Evolutionary conservation across 2,888 invertebrate species (phyloP).

Genomic region (Adelphocoris suturalis): DNA sequence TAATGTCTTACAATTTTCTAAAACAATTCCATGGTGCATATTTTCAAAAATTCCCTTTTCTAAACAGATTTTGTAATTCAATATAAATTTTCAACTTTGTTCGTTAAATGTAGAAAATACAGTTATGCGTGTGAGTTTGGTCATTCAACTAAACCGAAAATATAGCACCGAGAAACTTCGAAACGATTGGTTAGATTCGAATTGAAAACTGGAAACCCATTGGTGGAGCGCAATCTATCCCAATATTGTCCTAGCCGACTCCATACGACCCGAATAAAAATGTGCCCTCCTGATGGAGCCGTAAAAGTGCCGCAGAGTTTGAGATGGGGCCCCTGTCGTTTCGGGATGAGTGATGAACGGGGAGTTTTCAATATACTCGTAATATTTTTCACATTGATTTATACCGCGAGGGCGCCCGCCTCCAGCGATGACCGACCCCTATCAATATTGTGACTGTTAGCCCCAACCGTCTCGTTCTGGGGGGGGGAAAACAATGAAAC

Average conservation of each 20-base stretch:
- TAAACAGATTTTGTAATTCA: no score
- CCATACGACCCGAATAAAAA: conserved; percentile 17
- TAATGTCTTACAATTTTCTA: no score
- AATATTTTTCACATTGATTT: conserved; percentile 42
- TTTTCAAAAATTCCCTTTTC: no score
- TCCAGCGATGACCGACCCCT: conserved; percentile 18
- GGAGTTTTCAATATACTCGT: conserved; percentile 31
- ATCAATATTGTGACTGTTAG: conserved; percentile 9
- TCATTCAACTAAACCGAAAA: no score
- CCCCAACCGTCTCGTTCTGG: neutral
- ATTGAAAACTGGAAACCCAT: neutral
- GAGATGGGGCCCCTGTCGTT: neutral
- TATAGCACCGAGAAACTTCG: no score
- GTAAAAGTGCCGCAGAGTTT: neutral
- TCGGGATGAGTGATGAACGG: conserved; percentile 2
- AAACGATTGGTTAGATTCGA: neutral
- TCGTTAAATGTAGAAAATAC: no score
- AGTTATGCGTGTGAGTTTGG: no score
- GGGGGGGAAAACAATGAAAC: conserved; percentile 15
- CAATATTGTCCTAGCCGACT: neutral
- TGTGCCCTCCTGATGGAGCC: neutral
- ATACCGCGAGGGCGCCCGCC: neutral
- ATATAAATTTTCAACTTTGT: no score
- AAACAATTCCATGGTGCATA: no score
- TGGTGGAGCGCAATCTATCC: neutral